phyloP scores from a whole-genome alignment of 2,797 vertebrate species.

The Morus bassanus region DNA sequence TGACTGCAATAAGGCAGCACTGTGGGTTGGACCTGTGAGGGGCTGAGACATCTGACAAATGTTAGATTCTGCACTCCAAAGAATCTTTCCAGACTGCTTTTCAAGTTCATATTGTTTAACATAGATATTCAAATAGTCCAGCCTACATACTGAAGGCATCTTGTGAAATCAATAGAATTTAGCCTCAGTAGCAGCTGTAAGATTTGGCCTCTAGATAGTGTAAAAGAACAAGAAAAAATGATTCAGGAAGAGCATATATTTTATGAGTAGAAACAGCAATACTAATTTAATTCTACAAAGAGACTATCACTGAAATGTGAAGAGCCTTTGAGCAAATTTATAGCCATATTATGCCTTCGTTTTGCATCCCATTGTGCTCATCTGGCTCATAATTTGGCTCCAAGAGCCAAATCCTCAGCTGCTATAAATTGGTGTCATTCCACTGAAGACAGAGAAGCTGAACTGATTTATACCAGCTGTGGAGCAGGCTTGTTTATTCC shows the following conservation, averaged over 20 bases:
- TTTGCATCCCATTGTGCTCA: conserved; percentile 50
- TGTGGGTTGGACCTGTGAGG: neutral
- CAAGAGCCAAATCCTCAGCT: conserved; percentile 37
- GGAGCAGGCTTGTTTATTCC: neutral
- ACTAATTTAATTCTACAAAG: conserved; percentile 58
- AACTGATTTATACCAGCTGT: conserved; percentile 36
- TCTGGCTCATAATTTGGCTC: conserved; percentile 47
- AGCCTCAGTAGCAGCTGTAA: conserved; percentile 28
- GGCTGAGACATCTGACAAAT: neutral
- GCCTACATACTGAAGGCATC: neutral
- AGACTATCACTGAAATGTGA: conserved; percentile 39
- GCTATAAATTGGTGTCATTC: conserved; percentile 33
- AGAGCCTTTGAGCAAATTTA: conserved; percentile 53
- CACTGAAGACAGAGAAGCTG: neutral
- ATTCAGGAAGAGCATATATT: conserved; percentile 27
- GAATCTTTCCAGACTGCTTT: neutral
- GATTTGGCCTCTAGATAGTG: conserved; percentile 18
- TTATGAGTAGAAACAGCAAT: conserved; percentile 46
- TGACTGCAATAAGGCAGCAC: neutral
- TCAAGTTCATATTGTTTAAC: neutral
- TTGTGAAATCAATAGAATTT: conserved; percentile 12
- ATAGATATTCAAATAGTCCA: neutral
- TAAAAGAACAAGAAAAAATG: conserved; percentile 11
- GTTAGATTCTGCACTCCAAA: neutral
- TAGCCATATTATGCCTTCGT: conserved; percentile 35